A percentile compares a stretch with the other conserved stretches of the same genome.
Conservation (phyloP, 2,888 invertebrate genomes). For the Acleris holmiana region DNA sequence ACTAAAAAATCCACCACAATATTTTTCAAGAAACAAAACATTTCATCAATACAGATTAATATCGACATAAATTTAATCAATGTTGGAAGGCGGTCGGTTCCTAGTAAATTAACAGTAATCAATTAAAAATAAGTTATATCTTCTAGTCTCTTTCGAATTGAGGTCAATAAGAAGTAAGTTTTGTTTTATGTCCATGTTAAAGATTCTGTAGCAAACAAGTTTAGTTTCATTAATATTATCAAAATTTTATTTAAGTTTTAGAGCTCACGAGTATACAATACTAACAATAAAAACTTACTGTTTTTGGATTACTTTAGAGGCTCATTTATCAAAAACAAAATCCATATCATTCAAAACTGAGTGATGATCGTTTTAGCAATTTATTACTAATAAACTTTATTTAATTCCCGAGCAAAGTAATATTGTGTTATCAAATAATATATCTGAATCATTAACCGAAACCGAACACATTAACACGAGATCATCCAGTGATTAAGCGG, state of each 20-base stretch:
- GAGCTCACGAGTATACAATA: no score
- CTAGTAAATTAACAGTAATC: constrained; percentile 74
- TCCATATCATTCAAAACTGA: no score
- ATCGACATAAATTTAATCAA: constrained; percentile 73
- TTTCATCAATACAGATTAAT: constrained; percentile 53
- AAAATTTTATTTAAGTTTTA: constrained; percentile 5
- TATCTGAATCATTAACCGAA: constrained; percentile 42
- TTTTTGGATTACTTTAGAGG: constrained; percentile 5
- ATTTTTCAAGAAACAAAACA: constrained; percentile 47
- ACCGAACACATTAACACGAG: constrained; percentile 72
- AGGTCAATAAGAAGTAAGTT: constrained; percentile 58
- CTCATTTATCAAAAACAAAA: background rate
- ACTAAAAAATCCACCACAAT: no score
- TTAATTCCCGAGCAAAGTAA: background rate
- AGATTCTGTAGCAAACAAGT: constrained; percentile 62
- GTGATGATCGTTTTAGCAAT: no score
- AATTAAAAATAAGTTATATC: constrained; percentile 75
- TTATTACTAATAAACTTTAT: background rate
- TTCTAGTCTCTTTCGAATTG: constrained; percentile 55
- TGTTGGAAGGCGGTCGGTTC: constrained; percentile 65
- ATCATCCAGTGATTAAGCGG: constrained; percentile 78
- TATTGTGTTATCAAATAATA: background rate
- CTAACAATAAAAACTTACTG: background rate
- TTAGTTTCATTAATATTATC: constrained; percentile 34
- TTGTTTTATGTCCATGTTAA: constrained; percentile 69